Percentiles rank a stretch among this genome's conserved stretches.
These are phyloP conservation scores for Microtus richardsoni DNA, from an alignment of 2,113 vertebrate genomes.

Conservation along the genomic window DNA sequence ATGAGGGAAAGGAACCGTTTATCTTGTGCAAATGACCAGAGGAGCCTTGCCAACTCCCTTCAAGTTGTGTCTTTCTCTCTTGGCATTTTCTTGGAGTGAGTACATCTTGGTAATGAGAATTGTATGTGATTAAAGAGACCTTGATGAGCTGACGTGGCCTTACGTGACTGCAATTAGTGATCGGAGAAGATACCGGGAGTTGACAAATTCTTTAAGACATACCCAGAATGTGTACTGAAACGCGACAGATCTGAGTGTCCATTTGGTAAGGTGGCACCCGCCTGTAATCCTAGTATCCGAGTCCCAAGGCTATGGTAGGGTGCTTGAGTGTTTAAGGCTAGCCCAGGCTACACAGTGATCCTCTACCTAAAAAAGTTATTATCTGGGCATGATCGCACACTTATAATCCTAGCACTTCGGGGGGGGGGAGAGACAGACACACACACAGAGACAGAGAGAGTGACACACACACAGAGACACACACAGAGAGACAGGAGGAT, in stretches of 20 bases:
- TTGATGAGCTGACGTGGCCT: conserved; percentile 42
- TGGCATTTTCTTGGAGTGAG: conserved; percentile 73
- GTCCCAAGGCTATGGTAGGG: too few species aligned
- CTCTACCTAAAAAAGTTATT: not conserved
- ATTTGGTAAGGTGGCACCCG: not conserved
- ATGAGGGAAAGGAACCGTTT: conserved; percentile 74
- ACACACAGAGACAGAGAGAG: not conserved
- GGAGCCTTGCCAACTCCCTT: conserved; percentile 69
- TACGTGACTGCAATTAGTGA: conserved; percentile 6
- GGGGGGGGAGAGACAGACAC: too few species aligned
- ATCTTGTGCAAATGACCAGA: conserved; percentile 71
- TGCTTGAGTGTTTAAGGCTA: too few species aligned
- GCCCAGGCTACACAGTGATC: not conserved
- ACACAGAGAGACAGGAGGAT: not conserved
- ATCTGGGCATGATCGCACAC: not conserved
- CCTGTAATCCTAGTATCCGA: not conserved
- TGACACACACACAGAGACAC: too few species aligned
- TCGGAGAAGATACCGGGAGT: not conserved
- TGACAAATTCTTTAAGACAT: conserved; percentile 48
- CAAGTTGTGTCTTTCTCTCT: conserved; percentile 63
- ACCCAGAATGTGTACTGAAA: conserved; percentile 43
- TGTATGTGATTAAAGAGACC: conserved; percentile 47
- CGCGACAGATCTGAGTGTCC: not conserved
- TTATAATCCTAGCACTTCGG: not conserved
- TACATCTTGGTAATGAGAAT: conserved; percentile 34